phyloP scores from a whole-genome alignment of 2,888 invertebrate genomes.

The Chironomus riparius region DNA sequence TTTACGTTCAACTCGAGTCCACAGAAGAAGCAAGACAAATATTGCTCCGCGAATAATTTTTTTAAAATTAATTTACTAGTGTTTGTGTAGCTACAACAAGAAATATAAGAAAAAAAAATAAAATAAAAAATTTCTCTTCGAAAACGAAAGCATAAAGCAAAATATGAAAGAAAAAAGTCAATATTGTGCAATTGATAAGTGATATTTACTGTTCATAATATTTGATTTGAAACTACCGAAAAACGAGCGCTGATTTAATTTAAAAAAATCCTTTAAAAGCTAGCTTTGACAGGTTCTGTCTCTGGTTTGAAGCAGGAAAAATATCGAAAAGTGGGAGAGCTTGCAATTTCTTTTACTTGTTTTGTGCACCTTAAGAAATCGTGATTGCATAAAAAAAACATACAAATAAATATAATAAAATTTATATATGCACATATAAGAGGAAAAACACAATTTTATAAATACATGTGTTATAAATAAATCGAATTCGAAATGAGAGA shows the following conservation, averaged over 20 bases:
- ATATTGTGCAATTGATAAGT: neutral
- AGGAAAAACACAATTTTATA: neutral
- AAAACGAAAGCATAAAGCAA: conserved; percentile 18
- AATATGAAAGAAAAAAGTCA: neutral
- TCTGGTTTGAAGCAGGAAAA: neutral
- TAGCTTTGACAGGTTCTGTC: too few relatives aligned
- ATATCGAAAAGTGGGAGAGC: neutral
- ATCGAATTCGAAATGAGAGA: conserved; percentile 19
- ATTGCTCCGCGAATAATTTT: neutral
- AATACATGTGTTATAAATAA: too few relatives aligned
- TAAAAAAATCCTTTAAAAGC: too few relatives aligned
- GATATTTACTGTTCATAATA: neutral
- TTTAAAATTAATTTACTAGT: neutral
- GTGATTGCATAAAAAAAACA: conserved; percentile 19
- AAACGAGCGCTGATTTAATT: too few relatives aligned
- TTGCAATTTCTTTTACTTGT: neutral
- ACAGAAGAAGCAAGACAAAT: neutral
- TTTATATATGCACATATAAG: neutral
- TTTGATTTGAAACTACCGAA: neutral
- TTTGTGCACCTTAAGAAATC: conserved; percentile 7
- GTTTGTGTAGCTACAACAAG: conserved; percentile 1
- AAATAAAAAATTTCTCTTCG: conserved; percentile 22
- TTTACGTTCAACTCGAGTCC: neutral
- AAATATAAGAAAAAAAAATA: neutral
- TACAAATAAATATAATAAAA: conserved; percentile 14